These are phyloP conservation scores for Mimumesa dahlbomi DNA, from an alignment of 2,888 invertebrate genomes.

Conservation along the genomic window DNA sequence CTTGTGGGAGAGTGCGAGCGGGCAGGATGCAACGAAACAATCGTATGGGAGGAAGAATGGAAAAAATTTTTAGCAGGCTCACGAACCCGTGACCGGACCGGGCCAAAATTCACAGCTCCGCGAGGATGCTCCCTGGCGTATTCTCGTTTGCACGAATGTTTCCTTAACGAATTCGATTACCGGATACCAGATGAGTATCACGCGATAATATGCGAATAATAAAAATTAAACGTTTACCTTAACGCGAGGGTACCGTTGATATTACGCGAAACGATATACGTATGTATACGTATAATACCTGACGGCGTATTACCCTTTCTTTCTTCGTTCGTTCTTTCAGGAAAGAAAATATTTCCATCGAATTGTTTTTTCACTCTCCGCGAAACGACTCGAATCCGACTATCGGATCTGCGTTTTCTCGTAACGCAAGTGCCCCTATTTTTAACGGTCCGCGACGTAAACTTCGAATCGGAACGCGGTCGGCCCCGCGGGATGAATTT, in stretches of 20 bases:
- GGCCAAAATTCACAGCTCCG: constrained; percentile 60
- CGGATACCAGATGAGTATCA: background rate
- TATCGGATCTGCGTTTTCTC: constrained; percentile 38
- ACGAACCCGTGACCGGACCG: constrained; percentile 71
- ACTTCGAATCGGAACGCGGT: constrained; percentile 37
- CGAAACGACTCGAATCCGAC: too few species aligned
- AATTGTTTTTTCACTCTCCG: too few species aligned
- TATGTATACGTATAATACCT: too few species aligned
- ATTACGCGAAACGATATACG: too few species aligned
- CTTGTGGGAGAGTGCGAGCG: constrained; percentile 67
- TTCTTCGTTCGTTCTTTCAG: too few species aligned
- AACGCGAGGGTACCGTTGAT: too few species aligned
- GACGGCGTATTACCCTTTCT: too few species aligned
- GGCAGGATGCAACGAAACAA: constrained; percentile 76
- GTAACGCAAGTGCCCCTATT: constrained; percentile 48
- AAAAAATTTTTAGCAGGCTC: constrained; percentile 69
- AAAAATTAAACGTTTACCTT: too few species aligned
- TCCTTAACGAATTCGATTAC: background rate
- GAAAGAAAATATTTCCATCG: too few species aligned
- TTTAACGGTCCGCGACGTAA: constrained; percentile 44
- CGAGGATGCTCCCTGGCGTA: constrained; percentile 24
- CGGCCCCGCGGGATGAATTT: constrained; percentile 24
- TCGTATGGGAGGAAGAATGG: constrained; percentile 70
- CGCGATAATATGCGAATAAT: too few species aligned
- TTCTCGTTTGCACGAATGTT: constrained; percentile 5